Base-by-base conservation (phyloP, 2,888 invertebrate genomes). In the Parnassius apollo region DNA sequence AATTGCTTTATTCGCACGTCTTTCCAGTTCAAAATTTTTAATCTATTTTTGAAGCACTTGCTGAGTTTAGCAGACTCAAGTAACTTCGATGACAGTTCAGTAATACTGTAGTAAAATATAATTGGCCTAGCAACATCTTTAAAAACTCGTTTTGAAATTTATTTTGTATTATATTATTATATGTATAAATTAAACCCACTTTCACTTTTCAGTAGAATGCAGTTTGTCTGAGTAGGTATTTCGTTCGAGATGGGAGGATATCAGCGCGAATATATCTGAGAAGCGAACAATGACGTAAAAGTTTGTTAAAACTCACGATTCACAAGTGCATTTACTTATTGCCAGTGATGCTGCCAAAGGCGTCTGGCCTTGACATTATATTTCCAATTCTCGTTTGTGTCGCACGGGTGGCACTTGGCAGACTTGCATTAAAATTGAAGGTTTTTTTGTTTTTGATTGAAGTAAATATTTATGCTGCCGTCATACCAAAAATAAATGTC, bases 361-460 rank as follows among this genome's bases (percentile, higher is more conserved):
- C 44, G 62, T 12, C 48, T 53, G 62, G 25, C 62, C 62, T 62
- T 62, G 62, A 62, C 62, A 58, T 62, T 62, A 62, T 50, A 11
- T 58, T 49, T 57, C 42, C 53, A 49, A 62, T 62, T 62, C 57
- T 54, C 50, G 58, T 44, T 50, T 48, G 42, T n/a, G 57, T 44
- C 22, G 52, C 42, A 44, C 8, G 44, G 8, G 44, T 44, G 22
- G 42, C 12, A n/a, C 44, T 53, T 59, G 52, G 25, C 52, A 42
- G 44, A 10, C 45, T 46, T 35, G 42, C 61, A 25, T 57, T 52
- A 13, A 61, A 60, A 59, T 48, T 42, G 55, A 54, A 56, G 45
- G 50, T 48, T 45, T n/a, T 48, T 13, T 49, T 49, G 49, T 49
- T 49, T 49, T 35, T 35, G 35, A 35, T 35, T 35, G 35, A 7